Evolutionary conservation across 2,113 vertebrate genomes (phyloP).

Genomic region (Daboia siamensis): DNA sequence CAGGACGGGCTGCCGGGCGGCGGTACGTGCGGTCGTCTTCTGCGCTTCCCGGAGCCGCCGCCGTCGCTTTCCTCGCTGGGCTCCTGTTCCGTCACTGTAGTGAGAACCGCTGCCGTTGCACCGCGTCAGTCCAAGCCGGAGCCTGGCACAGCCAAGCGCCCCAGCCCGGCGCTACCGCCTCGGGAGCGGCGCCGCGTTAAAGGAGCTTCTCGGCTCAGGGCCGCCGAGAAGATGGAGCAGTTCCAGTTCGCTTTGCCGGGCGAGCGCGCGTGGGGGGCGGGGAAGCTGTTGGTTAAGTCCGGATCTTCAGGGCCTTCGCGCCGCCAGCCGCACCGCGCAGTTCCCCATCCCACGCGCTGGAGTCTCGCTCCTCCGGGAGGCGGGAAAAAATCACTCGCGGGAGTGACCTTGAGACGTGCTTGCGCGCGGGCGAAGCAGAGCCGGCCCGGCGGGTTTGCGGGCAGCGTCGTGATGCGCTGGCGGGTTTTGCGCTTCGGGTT

Average conservation of each 20-base stretch:
- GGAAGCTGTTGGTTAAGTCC: background rate
- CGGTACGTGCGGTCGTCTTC: background rate
- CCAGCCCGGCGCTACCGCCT: background rate
- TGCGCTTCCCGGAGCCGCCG: background rate
- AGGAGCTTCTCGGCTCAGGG: background rate
- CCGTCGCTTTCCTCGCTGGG: background rate
- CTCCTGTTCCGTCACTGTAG: slow-evolving; percentile 15
- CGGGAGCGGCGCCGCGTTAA: background rate
- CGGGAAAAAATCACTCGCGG: background rate
- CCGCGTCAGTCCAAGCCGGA: background rate
- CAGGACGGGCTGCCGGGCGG: background rate
- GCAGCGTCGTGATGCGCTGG: background rate
- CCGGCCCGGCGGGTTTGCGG: background rate
- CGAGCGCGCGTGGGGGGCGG: background rate
- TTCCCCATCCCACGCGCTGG: background rate
- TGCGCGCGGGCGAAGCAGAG: background rate
- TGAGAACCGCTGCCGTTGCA: background rate
- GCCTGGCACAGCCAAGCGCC: background rate
- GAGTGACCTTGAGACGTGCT: slow-evolving; percentile 9
- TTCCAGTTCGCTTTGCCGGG: no score
- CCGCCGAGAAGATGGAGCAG: background rate
- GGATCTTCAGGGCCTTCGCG: background rate
- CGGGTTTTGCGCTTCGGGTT: background rate
- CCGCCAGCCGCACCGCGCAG: background rate
- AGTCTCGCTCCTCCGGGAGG: background rate